Evolutionary conservation across 2,797 vertebrate genomes (phyloP), one percentile per base, ranked within the genome.

Genomic region (Sebastes iracundus): DNA sequence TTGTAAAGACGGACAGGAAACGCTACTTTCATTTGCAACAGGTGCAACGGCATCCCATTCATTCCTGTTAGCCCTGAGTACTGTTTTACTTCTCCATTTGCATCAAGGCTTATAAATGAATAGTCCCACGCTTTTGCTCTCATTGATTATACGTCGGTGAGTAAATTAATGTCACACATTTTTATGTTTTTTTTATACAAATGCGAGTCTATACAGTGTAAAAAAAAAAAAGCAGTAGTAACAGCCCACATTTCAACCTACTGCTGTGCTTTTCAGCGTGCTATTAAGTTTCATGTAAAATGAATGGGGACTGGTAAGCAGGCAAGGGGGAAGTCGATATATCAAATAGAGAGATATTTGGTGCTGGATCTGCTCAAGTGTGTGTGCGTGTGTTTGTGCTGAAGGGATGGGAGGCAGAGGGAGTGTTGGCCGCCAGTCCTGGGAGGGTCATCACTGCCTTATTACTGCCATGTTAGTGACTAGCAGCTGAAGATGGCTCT

Each of bases 401-500:
- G 81, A 77, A 81, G 77, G 88, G 85, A 84, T 61, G 83, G 81
- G 72, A 90, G 88, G 86, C 80, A 83, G 86, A 77, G 80, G 75
- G 82, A 89, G 87, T 80, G 81, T 91, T 92, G 93, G 89, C 90
- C 79, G 55, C 85, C 90, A 80, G 91, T 92, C 93, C 88, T 89
- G 88, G 88, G 89, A 89, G 92, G 90, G 88, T 92, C 92, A 93
- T 91, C 87, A 86, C 90, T 88, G 91, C 92, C 91, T 94, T 93
- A 91, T 95, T 93, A 92, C 89, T 93, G 93, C 91, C 92, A 91
- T 93, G 94, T 94, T 95, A 92, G 92, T 86, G 93, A 91, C 77
- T 69, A 92, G 91, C 92, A 93, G 91, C 90, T 91, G 90, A 94
- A 91, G 94, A 94, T 92, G 93, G 87, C 91, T 93, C 92, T 87